A percentile compares a stretch with the other conserved stretches of the same genome.
These are phyloP conservation scores for Dione vanillae DNA, from an alignment of 2,888 invertebrate genomes.

Conservation along the genomic window DNA sequence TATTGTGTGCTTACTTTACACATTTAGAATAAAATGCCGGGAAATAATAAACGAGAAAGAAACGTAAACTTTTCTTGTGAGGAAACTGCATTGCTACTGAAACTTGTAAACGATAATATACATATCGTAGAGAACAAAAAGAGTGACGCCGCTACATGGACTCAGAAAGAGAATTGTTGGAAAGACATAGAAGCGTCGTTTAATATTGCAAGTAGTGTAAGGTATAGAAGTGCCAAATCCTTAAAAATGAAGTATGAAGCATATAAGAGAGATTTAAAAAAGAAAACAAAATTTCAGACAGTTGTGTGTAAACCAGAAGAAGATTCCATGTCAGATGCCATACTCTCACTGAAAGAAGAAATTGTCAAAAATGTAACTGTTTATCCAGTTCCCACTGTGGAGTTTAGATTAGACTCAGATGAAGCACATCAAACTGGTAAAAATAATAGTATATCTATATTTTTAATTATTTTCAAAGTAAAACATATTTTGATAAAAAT, in stretches of 20 bases:
- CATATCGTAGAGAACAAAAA: slow-evolving; percentile 19
- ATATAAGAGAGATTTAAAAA: slow-evolving; percentile 6
- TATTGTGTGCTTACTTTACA: not conserved
- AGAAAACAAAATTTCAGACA: not conserved
- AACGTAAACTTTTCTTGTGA: slow-evolving; percentile 4
- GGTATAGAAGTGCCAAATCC: slow-evolving; percentile 10
- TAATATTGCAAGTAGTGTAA: not conserved
- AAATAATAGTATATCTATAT: not conserved
- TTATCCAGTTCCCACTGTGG: not conserved
- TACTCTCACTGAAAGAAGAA: not conserved
- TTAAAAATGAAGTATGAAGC: slow-evolving; percentile 15
- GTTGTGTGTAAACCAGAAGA: not conserved
- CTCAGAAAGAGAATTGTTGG: slow-evolving; percentile 12
- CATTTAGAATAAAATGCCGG: not conserved
- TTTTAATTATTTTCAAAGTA: not conserved
- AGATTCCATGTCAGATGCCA: not conserved
- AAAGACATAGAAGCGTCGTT: slow-evolving; percentile 2
- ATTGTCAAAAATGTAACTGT: slow-evolving; percentile 17
- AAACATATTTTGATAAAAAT: not conserved
- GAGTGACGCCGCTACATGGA: slow-evolving; percentile 7
- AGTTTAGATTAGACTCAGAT: slow-evolving; percentile 9
- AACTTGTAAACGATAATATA: slow-evolving; percentile 6
- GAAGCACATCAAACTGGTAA: not conserved
- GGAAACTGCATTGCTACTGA: not conserved
- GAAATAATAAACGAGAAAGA: not conserved